These are phyloP conservation scores for Drosophila yooni DNA, from an alignment of 2,888 invertebrate genomes.

Conservation along the genomic window DNA sequence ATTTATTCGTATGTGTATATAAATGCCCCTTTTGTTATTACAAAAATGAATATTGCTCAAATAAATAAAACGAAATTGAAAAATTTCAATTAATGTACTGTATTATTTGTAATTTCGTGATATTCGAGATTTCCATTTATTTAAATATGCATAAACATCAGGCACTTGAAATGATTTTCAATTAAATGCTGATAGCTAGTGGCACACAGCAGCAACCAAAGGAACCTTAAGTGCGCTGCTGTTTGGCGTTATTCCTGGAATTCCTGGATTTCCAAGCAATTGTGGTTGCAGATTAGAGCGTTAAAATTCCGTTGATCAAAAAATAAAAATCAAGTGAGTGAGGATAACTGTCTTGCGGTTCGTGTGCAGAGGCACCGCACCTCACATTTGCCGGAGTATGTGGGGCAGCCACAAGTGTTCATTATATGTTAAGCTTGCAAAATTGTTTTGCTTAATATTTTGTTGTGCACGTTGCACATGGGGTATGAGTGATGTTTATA, in stretches of 20 bases:
- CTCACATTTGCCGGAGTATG: background rate
- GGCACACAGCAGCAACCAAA: slow-evolving; percentile 14
- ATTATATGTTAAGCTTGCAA: slow-evolving; percentile 77
- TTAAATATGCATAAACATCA: background rate
- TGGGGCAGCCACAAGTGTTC: slow-evolving; percentile 64
- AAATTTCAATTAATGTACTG: background rate
- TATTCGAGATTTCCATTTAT: background rate
- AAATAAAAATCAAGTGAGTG: background rate
- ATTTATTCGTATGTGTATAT: too few relatives aligned
- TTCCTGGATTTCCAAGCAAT: slow-evolving; percentile 5
- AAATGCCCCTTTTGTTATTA: background rate
- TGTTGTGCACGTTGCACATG: slow-evolving; percentile 60
- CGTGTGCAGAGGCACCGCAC: slow-evolving; percentile 10
- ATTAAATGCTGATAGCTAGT: slow-evolving; percentile 57
- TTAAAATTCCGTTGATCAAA: slow-evolving; percentile 13
- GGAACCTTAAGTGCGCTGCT: background rate
- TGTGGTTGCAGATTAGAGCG: slow-evolving; percentile 9
- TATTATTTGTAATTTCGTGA: background rate
- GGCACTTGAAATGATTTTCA: slow-evolving; percentile 13
- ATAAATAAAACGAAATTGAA: slow-evolving; percentile 20
- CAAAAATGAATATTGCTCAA: slow-evolving; percentile 23
- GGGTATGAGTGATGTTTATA: slow-evolving; percentile 80
- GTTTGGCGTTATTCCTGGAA: background rate
- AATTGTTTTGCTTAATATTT: slow-evolving; percentile 77
- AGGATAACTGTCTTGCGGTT: background rate